Evolutionary conservation across 1,140 invertebrate genomes (phyloP).

Genomic region (Ptiloglossa arizonensis): DNA sequence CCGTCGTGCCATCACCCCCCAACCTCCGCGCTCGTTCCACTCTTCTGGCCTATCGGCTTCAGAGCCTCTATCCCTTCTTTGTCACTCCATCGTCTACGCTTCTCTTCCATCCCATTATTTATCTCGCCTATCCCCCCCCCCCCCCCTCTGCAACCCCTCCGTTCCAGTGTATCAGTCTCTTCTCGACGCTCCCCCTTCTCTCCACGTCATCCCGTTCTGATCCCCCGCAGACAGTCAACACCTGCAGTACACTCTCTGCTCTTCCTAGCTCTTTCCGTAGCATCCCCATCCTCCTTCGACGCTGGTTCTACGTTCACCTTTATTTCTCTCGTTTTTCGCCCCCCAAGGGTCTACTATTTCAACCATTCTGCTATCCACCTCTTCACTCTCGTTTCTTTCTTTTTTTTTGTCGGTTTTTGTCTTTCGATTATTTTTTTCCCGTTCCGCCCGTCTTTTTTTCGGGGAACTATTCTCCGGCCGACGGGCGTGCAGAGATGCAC

Average conservation of each 20-base stretch:
- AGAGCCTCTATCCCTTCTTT: slow-evolving; percentile 12
- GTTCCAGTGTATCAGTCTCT: slow-evolving; percentile 32
- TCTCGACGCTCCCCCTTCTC: background rate
- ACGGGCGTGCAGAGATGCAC: background rate
- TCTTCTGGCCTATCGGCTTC: slow-evolving; percentile 24
- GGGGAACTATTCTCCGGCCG: background rate
- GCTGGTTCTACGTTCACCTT: background rate
- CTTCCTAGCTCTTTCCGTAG: background rate
- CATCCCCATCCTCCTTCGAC: background rate
- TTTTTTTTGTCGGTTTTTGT: background rate
- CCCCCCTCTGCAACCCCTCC: background rate
- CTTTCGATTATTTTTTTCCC: background rate
- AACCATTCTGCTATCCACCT: background rate
- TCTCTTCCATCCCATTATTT: slow-evolving; percentile 23
- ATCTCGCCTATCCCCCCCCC: slow-evolving; percentile 35
- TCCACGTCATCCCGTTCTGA: background rate
- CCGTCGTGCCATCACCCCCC: background rate
- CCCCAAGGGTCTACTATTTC: slow-evolving; percentile 10
- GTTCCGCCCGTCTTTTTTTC: background rate
- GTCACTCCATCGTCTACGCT: slow-evolving; percentile 9
- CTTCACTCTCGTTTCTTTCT: too few relatives aligned
- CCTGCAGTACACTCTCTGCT: slow-evolving; percentile 3
- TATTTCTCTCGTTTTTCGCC: background rate
- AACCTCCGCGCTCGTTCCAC: background rate
- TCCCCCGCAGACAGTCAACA: slow-evolving; percentile 39